phyloP scores from a whole-genome alignment of 2,113 vertebrate species.

The Xiphophorus hellerii region DNA sequence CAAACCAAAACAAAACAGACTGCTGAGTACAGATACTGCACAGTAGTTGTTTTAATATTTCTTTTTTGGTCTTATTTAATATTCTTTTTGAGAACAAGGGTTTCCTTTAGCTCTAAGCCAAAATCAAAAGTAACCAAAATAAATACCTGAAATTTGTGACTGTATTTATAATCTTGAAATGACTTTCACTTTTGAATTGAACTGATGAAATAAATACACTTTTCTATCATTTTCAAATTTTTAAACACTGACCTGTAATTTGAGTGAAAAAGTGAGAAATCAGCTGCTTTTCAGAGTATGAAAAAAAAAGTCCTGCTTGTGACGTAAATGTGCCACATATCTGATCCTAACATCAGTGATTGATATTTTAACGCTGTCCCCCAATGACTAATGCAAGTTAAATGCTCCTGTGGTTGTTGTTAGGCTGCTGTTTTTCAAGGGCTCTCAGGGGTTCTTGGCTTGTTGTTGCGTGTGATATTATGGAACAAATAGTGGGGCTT shows the following conservation, averaged over 20 bases:
- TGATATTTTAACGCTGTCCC: slow-evolving; percentile 62
- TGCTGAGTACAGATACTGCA: background rate
- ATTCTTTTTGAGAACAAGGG: background rate
- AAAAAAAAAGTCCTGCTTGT: slow-evolving; percentile 30
- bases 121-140: background rate
- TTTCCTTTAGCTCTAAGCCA: too few species aligned
- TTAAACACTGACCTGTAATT: background rate
- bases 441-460: slow-evolving; percentile 69
- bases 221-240: background rate
- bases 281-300: slow-evolving; percentile 20
- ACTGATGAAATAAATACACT: background rate
- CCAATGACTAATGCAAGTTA: slow-evolving; percentile 64
- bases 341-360: slow-evolving; percentile 39
- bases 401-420: slow-evolving; percentile 73
- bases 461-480: slow-evolving; percentile 76
- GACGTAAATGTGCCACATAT: slow-evolving; percentile 31
- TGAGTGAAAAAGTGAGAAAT: background rate
- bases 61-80: background rate
- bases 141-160: background rate
- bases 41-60: background rate
- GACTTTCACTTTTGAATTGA: background rate
- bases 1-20: background rate
- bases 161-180: background rate
- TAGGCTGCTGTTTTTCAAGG: slow-evolving; percentile 70
- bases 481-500: slow-evolving; percentile 73